Evolutionary conservation across 2,888 invertebrate species (phyloP).

Genomic region (Euplagia quadripunctaria): DNA sequence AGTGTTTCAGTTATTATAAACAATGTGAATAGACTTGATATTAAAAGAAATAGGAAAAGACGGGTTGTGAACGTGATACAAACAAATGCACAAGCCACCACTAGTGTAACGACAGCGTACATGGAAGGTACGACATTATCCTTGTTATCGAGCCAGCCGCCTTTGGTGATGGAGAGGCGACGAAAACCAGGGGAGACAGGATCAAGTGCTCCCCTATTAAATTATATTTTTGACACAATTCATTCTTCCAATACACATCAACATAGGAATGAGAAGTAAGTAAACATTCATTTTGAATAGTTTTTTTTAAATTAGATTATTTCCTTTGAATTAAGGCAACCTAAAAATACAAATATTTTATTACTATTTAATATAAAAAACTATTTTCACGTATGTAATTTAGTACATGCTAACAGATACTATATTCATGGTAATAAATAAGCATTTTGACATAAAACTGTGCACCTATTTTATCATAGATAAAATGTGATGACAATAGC

Average conservation of each 20-base stretch:
- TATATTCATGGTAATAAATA: no score
- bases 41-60: slow-evolving; percentile 67
- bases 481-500: slow-evolving; percentile 24
- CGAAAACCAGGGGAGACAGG: slow-evolving; percentile 79
- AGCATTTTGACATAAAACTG: background rate
- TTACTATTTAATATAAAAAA: no score
- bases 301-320: background rate
- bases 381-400: no score
- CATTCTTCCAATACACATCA: slow-evolving; percentile 75
- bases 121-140: slow-evolving; percentile 58
- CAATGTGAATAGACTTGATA: slow-evolving; percentile 42
- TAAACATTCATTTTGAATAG: slow-evolving; percentile 11
- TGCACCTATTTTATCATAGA: slow-evolving; percentile 1
- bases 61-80: slow-evolving; percentile 69
- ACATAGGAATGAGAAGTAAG: slow-evolving; percentile 81
- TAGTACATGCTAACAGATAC: background rate
- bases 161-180: slow-evolving; percentile 66
- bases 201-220: slow-evolving; percentile 79
- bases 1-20: slow-evolving; percentile 64
- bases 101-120: slow-evolving; percentile 41
- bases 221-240: slow-evolving; percentile 83
- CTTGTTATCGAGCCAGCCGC: slow-evolving; percentile 56
- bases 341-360: no score
- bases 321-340: no score
- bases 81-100: slow-evolving; percentile 53